These are phyloP conservation scores for Eleutherodactylus coqui DNA, from an alignment of 2,797 vertebrate genomes.

Conservation along the genomic window DNA sequence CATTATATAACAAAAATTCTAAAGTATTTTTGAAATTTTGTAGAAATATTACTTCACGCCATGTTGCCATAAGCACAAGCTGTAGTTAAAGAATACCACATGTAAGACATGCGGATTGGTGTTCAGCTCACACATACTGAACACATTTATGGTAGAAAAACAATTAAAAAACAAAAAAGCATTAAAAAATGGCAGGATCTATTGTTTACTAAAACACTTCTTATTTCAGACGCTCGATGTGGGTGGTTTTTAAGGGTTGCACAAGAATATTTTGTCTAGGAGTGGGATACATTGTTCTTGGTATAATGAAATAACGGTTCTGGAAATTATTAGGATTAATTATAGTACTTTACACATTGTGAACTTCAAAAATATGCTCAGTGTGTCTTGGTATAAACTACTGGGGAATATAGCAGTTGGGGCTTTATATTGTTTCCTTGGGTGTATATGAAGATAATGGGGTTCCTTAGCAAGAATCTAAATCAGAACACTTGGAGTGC, in stretches of 20 bases:
- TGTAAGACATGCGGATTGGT: not conserved
- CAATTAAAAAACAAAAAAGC: not conserved
- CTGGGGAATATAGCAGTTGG: too few species aligned
- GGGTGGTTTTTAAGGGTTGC: not conserved
- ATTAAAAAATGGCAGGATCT: not conserved
- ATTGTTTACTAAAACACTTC: not conserved
- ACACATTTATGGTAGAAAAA: slow-evolving; percentile 2
- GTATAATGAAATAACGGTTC: not conserved
- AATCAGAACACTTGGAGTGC: too few species aligned
- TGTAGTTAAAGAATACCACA: not conserved
- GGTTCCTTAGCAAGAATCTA: too few species aligned
- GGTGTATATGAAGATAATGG: too few species aligned
- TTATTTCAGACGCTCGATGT: not conserved
- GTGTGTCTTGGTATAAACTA: not conserved
- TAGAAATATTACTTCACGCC: not conserved
- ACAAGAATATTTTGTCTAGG: not conserved
- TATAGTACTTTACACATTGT: not conserved
- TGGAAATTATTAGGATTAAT: not conserved
- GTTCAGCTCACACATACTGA: slow-evolving; percentile 1
- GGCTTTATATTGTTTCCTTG: too few species aligned
- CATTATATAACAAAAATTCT: not conserved
- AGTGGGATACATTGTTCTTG: not conserved
- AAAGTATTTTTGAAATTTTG: not conserved
- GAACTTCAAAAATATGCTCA: not conserved
- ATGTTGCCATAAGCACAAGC: not conserved